Evolutionary conservation across 1,140 invertebrate genomes (phyloP), one percentile per base, ranked within the genome.

Genomic region (Aphidius gifuensis): DNA sequence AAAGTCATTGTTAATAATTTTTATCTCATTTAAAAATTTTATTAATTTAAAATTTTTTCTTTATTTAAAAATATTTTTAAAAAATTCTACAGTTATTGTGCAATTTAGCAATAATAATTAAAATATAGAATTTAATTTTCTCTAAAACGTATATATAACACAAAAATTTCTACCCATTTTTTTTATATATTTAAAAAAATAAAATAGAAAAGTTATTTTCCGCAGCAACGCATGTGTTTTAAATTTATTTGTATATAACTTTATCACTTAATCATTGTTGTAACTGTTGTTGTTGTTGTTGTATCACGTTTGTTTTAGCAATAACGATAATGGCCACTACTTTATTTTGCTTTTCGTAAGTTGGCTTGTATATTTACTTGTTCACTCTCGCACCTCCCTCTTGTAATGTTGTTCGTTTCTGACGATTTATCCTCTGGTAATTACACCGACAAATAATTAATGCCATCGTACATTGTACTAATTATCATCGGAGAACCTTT

Each of bases 401-500:
- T 73, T 68, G 23, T 23, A 23, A 23, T 23, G 23, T 23, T 23
- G 23, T 23, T 23, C 23, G 23, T 23, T 68, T 68, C 70, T 60
- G 73, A 74, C 78, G 79, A 81, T 80, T 81, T 81, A 80, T 81
- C 78, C 76, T 75, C 70, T 72, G 74, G 73, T 81, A 80, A 81
- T 80, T 81, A 81, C 78, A 74, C 71, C 72, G 71, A 68, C 73
- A 74, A 82, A 82, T 82, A 82, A 83, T 83, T 82, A 82, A 83
- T 83, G 80, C 74, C 66, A 72, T 76, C 71, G 77, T 77, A 79
- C 80, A 82, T 83, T 81, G 79, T 77, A 75, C 79, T 82, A 82
- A 82, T 81, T 81, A 81, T 81, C 74, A 76, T 71, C 69, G 71
- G 76, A 79, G 80, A 82, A 80, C 80, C 81, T 83, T 83, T 83